Evolutionary conservation across 2,113 vertebrate species (phyloP).

Genomic region (Neopipo cinnamomea): DNA sequence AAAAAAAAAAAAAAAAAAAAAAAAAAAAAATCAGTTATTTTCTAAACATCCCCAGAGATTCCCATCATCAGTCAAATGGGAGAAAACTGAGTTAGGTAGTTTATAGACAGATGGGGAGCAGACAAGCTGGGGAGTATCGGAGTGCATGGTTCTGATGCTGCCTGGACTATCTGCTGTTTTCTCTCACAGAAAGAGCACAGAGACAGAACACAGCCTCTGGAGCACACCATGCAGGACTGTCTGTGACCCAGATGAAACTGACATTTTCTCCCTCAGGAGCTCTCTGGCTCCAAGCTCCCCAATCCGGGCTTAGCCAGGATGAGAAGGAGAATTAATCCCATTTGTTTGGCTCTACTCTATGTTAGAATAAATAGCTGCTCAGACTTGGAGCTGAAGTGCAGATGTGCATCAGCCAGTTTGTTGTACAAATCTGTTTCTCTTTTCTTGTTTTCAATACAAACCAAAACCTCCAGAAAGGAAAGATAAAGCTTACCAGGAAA

Average conservation of each 20-base stretch:
- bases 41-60: not conserved
- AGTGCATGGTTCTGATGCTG: not conserved
- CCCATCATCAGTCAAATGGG: no score
- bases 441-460: not conserved
- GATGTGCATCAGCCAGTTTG: not conserved
- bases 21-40: not conserved
- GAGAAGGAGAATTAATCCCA: not conserved
- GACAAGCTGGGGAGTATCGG: not conserved
- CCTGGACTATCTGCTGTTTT: not conserved
- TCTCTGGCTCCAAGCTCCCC: not conserved
- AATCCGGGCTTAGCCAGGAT: not conserved
- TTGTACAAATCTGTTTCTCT: slow-evolving; percentile 19
- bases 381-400: not conserved
- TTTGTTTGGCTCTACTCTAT: not conserved
- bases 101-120: not conserved
- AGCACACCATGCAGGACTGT: not conserved
- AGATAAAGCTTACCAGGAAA: not conserved
- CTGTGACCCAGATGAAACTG: not conserved
- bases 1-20: not conserved
- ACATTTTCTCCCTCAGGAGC: not conserved
- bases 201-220: not conserved
- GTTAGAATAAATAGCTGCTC: not conserved
- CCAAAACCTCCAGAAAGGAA: not conserved
- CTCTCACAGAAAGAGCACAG: not conserved
- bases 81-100: not conserved